phyloP scores from a whole-genome alignment of 2,797 vertebrate genomes.

The Typhlichthys subterraneus region DNA sequence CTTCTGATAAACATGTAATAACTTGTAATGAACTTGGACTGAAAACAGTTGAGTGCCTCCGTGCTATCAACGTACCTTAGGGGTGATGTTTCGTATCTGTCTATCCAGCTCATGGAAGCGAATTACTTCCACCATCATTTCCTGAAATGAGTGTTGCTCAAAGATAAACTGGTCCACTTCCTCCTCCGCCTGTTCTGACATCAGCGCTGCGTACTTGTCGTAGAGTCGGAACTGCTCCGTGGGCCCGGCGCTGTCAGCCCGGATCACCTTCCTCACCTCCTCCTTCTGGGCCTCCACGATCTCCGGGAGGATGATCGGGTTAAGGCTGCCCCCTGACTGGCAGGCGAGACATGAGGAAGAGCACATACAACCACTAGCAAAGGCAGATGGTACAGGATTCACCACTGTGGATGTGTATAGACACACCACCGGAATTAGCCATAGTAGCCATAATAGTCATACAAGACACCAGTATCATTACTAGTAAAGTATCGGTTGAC shows the following conservation, averaged over 20 bases:
- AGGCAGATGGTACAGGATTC: neutral
- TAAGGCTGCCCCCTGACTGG: conserved; percentile 66
- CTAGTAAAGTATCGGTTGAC: too few species aligned
- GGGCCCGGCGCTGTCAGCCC: conserved; percentile 75
- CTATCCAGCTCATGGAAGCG: conserved; percentile 81
- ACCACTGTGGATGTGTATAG: too few species aligned
- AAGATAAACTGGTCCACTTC: conserved; percentile 81
- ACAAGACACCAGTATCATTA: too few species aligned
- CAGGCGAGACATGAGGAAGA: conserved; percentile 3
- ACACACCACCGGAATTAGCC: neutral
- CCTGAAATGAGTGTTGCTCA: conserved; percentile 80
- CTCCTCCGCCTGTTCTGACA: conserved; percentile 80
- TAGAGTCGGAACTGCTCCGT: conserved; percentile 78
- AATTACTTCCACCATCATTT: conserved; percentile 78
- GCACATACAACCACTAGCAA: conserved; percentile 1
- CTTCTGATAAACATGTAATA: neutral
- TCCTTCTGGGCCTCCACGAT: conserved; percentile 77
- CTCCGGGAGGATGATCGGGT: conserved; percentile 83
- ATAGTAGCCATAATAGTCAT: neutral
- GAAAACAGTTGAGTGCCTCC: conserved; percentile 12
- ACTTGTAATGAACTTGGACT: conserved; percentile 52
- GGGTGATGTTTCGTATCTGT: conserved; percentile 81
- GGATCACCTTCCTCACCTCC: conserved; percentile 73
- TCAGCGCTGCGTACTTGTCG: conserved; percentile 81
- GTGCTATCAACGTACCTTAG: conserved; percentile 72